A percentile compares a stretch with the other conserved stretches of the same genome.
phyloP scores from a whole-genome alignment of 2,888 invertebrate species.

The Eupithecia abbreviata region DNA sequence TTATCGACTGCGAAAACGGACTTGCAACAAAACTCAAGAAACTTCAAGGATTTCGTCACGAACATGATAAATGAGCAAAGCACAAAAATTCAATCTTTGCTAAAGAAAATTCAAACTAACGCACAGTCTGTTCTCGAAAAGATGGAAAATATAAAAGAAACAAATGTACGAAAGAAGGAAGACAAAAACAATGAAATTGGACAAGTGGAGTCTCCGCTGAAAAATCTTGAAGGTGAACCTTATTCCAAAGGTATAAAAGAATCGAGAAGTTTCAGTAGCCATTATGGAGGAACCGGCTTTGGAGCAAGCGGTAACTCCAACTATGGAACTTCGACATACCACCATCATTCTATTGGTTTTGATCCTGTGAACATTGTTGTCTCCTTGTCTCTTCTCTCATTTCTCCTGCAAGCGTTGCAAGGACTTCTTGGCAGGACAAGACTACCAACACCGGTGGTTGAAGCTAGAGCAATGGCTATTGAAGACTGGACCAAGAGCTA shows the following conservation, averaged over 20 bases:
- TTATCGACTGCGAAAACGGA: constrained; percentile 62
- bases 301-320: constrained; percentile 65
- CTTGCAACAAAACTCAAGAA: constrained; percentile 54
- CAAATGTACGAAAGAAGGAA: constrained; percentile 41
- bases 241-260: constrained; percentile 46
- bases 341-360: constrained; percentile 81
- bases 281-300: constrained; percentile 66
- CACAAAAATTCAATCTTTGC: constrained; percentile 66
- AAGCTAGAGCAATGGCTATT: constrained; percentile 62
- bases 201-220: constrained; percentile 68
- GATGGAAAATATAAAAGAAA: constrained; percentile 63
- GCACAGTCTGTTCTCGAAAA: constrained; percentile 70
- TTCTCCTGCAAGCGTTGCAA: constrained; percentile 76
- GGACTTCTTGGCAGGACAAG: constrained; percentile 69
- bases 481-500: constrained; percentile 64
- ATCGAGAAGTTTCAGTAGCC: constrained; percentile 65
- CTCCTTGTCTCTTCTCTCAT: constrained; percentile 76
- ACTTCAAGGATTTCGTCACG: constrained; percentile 68
- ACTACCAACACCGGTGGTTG: constrained; percentile 71
- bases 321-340: constrained; percentile 66
- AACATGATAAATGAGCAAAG: constrained; percentile 74
- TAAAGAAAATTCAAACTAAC: constrained; percentile 72
- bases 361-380: constrained; percentile 80
- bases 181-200: constrained; percentile 47
- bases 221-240: constrained; percentile 45